Evolutionary conservation across 1,140 invertebrate species (phyloP), one percentile per base, ranked within the genome.

Genomic region (Calliopsis andreniformis): DNA sequence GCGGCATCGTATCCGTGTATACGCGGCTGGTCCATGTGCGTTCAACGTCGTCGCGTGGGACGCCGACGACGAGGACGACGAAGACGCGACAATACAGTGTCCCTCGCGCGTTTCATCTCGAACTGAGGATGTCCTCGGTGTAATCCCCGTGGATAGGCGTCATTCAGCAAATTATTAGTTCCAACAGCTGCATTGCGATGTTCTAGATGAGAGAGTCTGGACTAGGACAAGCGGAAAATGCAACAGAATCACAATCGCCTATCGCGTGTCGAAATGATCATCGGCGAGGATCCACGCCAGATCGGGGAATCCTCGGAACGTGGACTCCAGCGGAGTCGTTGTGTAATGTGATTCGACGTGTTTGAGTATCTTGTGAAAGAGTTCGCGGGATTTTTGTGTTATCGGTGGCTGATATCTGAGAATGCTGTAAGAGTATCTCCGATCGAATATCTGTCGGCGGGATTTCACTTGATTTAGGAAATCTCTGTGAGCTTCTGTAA

Each of bases 11-110:
- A 76, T 72, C 78, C 81, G 81, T 68, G 49, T 47, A 45, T 47
- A 82, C 67, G 72, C 68, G 78, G 56, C 59, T 78, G 56, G 69
- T 83, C 81, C 83, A 83, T 83, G 83, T 72, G 83, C 78, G 73
- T 83, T 70, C 81, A 49, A 78, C 73, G 83, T 80, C 83, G 78
- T 80, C 83, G 72, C 67, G 70, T 80, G 80, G 43, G 59, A 76
- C 67, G 71, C 55, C 70, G 73, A 69, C 62, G 51, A 79, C 63
- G 59, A 76, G n/a, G 64, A 28, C n/a, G 39, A 62, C 58, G 51
- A 43, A 16, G 62, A 45, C 42, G 32, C 53, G 18, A 8, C 30
- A n/a, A 20, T 58, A 45, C 4, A 35, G 55, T 12, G 30, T 42
- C 6, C 30, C 20, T 30, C 66, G 56, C 30, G 45, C 43, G 42